Evolutionary conservation across 2,797 vertebrate genomes (phyloP).

Genomic region (Anas bernieri): DNA sequence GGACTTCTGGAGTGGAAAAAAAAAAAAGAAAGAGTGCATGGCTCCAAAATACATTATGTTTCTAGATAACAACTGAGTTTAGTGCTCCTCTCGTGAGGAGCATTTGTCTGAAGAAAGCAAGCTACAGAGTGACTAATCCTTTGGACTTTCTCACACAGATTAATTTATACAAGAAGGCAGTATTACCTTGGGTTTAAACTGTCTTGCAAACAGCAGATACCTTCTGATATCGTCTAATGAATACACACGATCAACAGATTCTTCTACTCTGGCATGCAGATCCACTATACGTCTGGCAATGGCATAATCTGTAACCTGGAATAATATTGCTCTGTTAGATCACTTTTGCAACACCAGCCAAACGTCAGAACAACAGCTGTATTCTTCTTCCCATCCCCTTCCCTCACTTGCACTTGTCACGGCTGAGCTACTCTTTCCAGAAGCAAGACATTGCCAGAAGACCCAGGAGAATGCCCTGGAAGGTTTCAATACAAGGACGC

Average conservation of each 20-base stretch:
- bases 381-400: background rate
- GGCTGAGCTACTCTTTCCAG: background rate
- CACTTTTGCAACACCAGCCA: background rate
- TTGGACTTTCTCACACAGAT: background rate
- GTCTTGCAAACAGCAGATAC: constrained; percentile 95
- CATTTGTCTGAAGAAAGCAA: background rate
- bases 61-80: background rate
- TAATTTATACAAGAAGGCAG: background rate
- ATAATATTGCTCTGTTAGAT: background rate
- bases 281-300: constrained; percentile 97
- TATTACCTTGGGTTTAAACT: constrained; percentile 97
- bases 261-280: constrained; percentile 91
- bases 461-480: background rate
- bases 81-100: background rate
- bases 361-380: background rate
- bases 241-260: constrained; percentile 93
- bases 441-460: background rate
- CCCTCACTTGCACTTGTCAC: background rate
- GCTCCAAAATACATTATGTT: background rate
- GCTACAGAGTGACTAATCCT: background rate
- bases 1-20: background rate
- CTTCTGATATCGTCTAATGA: constrained; percentile 94
- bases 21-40: background rate
- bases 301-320: constrained; percentile 95
- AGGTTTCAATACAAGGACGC: background rate